Conservation (phyloP, 1,140 invertebrate species). For the Polypedilum pembai region DNA sequence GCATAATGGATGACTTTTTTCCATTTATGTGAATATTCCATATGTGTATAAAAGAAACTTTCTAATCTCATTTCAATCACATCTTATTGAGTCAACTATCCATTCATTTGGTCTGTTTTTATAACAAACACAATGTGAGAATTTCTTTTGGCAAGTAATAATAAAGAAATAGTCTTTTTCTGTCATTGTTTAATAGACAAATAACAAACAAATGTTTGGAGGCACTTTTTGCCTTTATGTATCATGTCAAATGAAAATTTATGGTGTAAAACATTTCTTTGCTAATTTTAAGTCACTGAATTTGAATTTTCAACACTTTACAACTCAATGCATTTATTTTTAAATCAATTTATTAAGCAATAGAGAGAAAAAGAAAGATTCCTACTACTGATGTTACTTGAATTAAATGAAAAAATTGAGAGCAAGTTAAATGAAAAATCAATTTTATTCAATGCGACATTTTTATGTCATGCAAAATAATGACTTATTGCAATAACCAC, state of each 20-base stretch:
- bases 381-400: no score
- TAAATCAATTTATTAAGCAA: no score
- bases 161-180: slow-evolving; percentile 10
- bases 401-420: no score
- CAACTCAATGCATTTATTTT: no score
- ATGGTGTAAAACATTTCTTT: not conserved
- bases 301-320: no score
- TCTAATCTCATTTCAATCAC: slow-evolving; percentile 13
- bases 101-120: not conserved
- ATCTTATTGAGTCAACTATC: slow-evolving; percentile 12
- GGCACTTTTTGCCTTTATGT: not conserved
- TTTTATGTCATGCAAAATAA: no score
- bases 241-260: not conserved
- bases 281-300: no score
- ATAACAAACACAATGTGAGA: not conserved
- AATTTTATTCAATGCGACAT: no score
- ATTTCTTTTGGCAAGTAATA: slow-evolving; percentile 2
- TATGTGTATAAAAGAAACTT: slow-evolving; percentile 22
- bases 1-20: no score
- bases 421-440: no score
- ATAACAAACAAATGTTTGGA: not conserved
- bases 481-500: no score
- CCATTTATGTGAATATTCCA: not conserved
- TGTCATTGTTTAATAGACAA: not conserved
- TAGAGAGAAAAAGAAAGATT: no score